Base-by-base conservation (phyloP, 1,140 invertebrate species). In the Oncopeltus fasciatus region DNA sequence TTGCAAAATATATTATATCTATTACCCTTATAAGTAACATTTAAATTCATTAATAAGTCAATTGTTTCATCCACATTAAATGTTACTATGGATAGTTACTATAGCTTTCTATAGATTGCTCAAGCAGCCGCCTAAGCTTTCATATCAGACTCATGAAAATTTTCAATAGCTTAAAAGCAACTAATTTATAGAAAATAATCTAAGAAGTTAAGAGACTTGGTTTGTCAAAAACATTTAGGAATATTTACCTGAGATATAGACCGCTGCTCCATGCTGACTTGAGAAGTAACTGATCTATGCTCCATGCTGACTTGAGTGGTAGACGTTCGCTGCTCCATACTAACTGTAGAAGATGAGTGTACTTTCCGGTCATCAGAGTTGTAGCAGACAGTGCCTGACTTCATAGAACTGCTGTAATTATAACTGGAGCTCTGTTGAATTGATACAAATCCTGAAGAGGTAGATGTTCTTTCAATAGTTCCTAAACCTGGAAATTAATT, bases 361-460 rank as follows among this genome's bases (percentile, higher is more conserved):
- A 33, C 27, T 18, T 57, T 29, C 28, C 33, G 2, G 2, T 29
- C 28, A 18, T 57, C 56, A 1, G 49, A 53, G 24, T 53, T 53
- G 14, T 53, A 53, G 24, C 49, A 53, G 14, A 53, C 49, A 2
- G 56, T 60, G 47, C 57, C 51, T 28, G 44, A 38, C 26, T 64
- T 58, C 20, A 26, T 59, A 1, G 57, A 20, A 27, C 57, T 51
- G 49, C 43, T 60, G 21, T 61, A 60, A 46, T 51, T 62, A 51
- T 44, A 56, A 60, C 60, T 65, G 59, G 80, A 83, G 67, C 79
- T 81, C 66, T 81, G 80, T 66, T 81, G 74, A 66, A 86, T 82
- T 2, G 85, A 87, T 56, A 85, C 80, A 71, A 88, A 87, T 63
- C 86, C 87, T 61, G 82, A 83, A 1, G 64, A 64, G 12, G 61